Evolutionary conservation across 1,140 invertebrate species (phyloP).

Genomic region (Thalassaphorura encarpata): DNA sequence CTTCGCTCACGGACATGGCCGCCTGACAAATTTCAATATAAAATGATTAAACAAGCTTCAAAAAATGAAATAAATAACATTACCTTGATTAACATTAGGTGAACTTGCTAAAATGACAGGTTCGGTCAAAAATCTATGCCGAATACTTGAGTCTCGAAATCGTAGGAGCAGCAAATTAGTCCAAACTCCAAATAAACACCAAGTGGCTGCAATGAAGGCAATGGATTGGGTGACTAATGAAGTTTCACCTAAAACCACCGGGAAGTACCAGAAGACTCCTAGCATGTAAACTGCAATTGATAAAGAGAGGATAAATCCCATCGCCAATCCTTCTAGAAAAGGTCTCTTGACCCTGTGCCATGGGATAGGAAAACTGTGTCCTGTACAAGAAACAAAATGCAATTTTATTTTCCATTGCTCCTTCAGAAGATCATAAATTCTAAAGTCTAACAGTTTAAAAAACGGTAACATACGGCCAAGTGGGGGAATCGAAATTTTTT

Average conservation of each 20-base stretch:
- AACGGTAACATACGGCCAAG: too few relatives aligned
- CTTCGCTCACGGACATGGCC: not conserved
- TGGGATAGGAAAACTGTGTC: too few relatives aligned
- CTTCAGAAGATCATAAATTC: too few relatives aligned
- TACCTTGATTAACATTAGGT: not conserved
- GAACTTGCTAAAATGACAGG: slow-evolving; percentile 1
- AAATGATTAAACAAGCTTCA: not conserved
- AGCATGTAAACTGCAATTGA: slow-evolving; percentile 7
- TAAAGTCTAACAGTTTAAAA: too few relatives aligned
- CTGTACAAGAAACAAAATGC: not conserved
- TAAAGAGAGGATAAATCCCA: not conserved
- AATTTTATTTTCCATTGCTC: slow-evolving; percentile 4
- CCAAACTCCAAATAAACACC: slow-evolving; percentile 5
- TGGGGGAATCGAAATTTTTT: too few relatives aligned
- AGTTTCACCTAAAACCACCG: not conserved
- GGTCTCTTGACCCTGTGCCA: not conserved
- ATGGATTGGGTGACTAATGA: not conserved
- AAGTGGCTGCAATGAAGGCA: not conserved
- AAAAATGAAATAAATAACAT: not conserved
- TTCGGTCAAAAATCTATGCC: not conserved
- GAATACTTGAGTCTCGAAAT: slow-evolving; percentile 17
- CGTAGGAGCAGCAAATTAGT: slow-evolving; percentile 13
- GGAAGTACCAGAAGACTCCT: slow-evolving; percentile 10
- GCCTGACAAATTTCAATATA: not conserved
- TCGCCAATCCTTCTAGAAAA: slow-evolving; percentile 1